These are phyloP conservation scores for Mnemiopsis leidyi DNA, from an alignment of 37 sponge, comb jelly and placozoan genomes.

Conservation along the genomic window DNA sequence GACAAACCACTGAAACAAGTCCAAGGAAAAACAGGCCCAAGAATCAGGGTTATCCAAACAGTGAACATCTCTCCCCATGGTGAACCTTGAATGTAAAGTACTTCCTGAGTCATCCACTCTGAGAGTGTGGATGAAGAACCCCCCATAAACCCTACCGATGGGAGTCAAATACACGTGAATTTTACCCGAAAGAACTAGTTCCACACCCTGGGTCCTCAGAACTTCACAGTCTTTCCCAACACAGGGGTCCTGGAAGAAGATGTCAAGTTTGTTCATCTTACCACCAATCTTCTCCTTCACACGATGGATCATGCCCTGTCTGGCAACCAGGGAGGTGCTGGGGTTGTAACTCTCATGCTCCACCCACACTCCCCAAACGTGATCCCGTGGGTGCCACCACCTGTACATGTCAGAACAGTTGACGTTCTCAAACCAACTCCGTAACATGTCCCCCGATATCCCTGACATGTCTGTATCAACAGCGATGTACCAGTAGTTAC, in stretches of 20 bases:
- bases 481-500: neutral
- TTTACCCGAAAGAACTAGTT: neutral
- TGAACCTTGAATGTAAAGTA: neutral
- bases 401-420: neutral
- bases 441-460: neutral
- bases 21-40: neutral
- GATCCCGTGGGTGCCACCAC: neutral
- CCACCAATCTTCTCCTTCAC: conserved; percentile 1
- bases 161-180: neutral
- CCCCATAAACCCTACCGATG: neutral
- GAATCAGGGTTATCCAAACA: neutral
- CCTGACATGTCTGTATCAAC: neutral
- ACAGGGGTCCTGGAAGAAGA: conserved; percentile 6
- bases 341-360: neutral
- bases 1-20: neutral
- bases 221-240: neutral
- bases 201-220: neutral
- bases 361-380: neutral
- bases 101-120: neutral
- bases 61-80: neutral
- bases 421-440: neutral
- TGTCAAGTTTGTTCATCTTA: neutral
- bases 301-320: neutral
- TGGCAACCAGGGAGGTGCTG: neutral
- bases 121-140: neutral